phyloP scores from a whole-genome alignment of 2,113 vertebrate genomes.

The Elephantulus edwardii region DNA sequence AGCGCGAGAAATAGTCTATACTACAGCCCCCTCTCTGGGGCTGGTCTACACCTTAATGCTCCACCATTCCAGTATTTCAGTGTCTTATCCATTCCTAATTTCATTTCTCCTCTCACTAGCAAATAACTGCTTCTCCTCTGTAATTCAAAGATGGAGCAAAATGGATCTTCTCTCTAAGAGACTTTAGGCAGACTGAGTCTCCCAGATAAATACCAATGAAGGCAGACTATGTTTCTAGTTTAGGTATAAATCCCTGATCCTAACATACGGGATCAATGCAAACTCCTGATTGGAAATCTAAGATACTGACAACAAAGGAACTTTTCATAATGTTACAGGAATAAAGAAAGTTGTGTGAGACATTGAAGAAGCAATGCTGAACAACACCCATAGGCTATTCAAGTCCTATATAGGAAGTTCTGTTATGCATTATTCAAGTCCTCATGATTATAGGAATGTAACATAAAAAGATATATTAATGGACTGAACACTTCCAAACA shows the following conservation, averaged over 20 bases:
- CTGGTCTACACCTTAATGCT: background rate
- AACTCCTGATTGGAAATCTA: background rate
- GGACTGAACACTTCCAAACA: background rate
- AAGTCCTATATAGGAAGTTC: background rate
- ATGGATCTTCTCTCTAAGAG: background rate
- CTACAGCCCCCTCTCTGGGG: background rate
- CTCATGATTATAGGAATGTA: background rate
- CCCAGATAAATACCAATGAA: background rate
- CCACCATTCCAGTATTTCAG: background rate
- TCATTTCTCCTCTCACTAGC: background rate
- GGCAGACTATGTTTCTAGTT: background rate
- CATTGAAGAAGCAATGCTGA: background rate
- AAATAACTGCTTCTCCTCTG: background rate
- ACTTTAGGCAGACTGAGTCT: background rate
- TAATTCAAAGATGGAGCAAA: background rate
- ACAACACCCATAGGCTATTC: background rate
- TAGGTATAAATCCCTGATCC: background rate
- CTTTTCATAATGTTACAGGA: background rate
- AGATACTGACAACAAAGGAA: background rate
- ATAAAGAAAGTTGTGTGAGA: background rate
- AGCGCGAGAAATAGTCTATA: background rate
- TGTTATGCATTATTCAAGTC: background rate
- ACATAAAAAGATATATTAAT: background rate
- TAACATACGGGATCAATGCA: background rate
- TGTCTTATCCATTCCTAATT: background rate